These are phyloP conservation scores for Tiliacea citrago DNA, from an alignment of 2,888 invertebrate species.

Conservation along the genomic window DNA sequence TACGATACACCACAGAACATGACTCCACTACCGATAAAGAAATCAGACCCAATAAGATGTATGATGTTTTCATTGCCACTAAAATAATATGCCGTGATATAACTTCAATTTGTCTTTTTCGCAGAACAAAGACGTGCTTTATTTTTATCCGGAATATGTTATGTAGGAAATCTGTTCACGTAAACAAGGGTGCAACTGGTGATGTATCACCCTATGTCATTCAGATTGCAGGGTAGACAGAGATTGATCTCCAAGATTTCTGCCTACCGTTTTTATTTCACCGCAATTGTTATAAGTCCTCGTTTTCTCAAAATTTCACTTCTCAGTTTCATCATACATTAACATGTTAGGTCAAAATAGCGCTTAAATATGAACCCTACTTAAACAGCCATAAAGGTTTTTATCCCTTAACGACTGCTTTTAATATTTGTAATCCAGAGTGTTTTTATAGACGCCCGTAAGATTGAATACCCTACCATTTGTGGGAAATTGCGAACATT, in stretches of 20 bases:
- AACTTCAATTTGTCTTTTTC: constrained; percentile 20
- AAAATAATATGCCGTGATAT: constrained; percentile 28
- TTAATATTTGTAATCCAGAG: constrained; percentile 77
- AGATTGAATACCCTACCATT: constrained; percentile 75
- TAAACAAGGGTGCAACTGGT: constrained; percentile 51
- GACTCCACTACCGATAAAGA: not conserved
- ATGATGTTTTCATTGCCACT: constrained; percentile 12
- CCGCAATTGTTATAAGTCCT: not conserved
- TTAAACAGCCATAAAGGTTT: constrained; percentile 47
- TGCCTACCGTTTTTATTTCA: constrained; percentile 6
- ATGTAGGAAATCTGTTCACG: constrained; percentile 25
- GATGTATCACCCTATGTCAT: constrained; percentile 45
- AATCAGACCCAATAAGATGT: constrained; percentile 6
- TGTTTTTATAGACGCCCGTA: constrained; percentile 75
- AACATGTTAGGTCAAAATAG: constrained; percentile 16
- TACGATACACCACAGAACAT: not conserved
- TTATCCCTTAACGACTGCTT: constrained; percentile 55
- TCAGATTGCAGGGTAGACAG: constrained; percentile 32
- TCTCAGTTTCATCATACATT: constrained; percentile 21
- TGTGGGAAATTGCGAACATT: constrained; percentile 74
- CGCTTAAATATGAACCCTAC: constrained; percentile 44
- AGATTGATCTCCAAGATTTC: constrained; percentile 38
- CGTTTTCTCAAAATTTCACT: not conserved
- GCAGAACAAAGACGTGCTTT: constrained; percentile 21
- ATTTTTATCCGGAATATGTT: constrained; percentile 41